Percentiles rank a stretch among this genome's conserved stretches.
phyloP scores from a whole-genome alignment of 2,797 vertebrate species.

The Hippopotamyrus pictus region DNA sequence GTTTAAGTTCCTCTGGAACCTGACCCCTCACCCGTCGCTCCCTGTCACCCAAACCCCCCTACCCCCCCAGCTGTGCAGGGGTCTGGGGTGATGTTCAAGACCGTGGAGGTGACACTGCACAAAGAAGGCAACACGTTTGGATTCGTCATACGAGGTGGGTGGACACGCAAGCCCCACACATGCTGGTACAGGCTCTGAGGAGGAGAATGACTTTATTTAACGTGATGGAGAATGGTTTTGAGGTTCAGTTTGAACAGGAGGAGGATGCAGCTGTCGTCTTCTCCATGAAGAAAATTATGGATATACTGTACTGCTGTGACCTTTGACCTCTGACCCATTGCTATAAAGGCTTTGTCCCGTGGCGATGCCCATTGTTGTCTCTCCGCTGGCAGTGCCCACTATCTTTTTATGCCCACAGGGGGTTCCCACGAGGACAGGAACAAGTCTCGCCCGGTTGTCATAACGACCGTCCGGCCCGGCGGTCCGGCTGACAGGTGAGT shows the following conservation, averaged over 20 bases:
- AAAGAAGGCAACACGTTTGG: conserved; percentile 97
- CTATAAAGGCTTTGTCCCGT: neutral
- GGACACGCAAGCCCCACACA: neutral
- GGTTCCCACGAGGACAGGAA: conserved; percentile 92
- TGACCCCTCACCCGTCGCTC: neutral
- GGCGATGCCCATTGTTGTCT: no score
- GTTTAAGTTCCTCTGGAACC: neutral
- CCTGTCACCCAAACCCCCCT: neutral
- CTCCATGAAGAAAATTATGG: neutral
- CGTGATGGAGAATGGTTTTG: neutral
- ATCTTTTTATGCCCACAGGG: conserved; percentile 51
- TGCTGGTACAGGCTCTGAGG: neutral
- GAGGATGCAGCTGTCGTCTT: neutral
- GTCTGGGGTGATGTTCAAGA: conserved; percentile 88
- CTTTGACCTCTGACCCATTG: neutral
- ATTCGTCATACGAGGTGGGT: conserved; percentile 91
- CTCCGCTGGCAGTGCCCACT: neutral
- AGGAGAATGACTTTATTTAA: neutral
- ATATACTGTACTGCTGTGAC: neutral
- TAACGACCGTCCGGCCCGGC: conserved; percentile 88
- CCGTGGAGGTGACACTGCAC: conserved; percentile 90
- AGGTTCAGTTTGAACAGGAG: neutral
- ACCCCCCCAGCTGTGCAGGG: conserved; percentile 79
- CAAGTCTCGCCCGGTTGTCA: conserved; percentile 93
- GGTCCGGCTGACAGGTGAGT: conserved; percentile 90